These are phyloP conservation scores for Lasioglossum figueresi DNA, from an alignment of 2,888 invertebrate genomes.

Conservation along the genomic window DNA sequence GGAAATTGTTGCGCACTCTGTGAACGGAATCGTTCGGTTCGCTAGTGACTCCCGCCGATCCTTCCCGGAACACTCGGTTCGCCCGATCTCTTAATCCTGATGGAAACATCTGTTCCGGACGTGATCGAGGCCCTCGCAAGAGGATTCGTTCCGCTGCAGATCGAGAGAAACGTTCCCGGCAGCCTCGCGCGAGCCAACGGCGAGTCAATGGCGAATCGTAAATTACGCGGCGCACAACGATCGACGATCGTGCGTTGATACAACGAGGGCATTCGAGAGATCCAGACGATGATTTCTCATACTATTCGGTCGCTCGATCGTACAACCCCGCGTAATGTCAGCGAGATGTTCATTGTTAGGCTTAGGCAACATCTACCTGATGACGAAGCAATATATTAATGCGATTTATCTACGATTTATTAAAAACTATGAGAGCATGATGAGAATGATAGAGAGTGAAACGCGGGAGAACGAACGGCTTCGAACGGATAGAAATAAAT, in stretches of 20 bases:
- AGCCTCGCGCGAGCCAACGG: not conserved
- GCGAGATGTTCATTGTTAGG: constrained; percentile 70
- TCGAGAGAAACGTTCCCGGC: not conserved
- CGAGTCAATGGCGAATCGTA: constrained; percentile 49
- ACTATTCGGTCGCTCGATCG: constrained; percentile 9
- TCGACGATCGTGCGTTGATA: constrained; percentile 34
- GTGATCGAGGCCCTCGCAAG: not conserved
- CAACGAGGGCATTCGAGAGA: constrained; percentile 21
- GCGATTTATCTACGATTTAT: constrained; percentile 75
- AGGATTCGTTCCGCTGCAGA: not conserved
- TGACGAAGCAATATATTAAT: constrained; percentile 81
- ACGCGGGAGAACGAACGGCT: constrained; percentile 35
- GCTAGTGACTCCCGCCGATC: constrained; percentile 52
- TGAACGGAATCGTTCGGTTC: constrained; percentile 65
- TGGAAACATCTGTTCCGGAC: not conserved
- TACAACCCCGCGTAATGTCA: constrained; percentile 40
- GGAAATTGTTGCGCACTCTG: constrained; percentile 75
- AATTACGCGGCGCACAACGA: constrained; percentile 33
- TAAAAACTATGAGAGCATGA: constrained; percentile 39
- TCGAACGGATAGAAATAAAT: constrained; percentile 46
- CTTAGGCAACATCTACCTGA: constrained; percentile 81
- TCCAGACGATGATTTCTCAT: not conserved
- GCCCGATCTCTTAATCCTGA: constrained; percentile 7
- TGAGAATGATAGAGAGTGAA: not conserved
- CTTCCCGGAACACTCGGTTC: not conserved